phyloP scores from a whole-genome alignment of 30 jellyfish, hydroid and myxozoan species.

The Aurelia sp. region DNA sequence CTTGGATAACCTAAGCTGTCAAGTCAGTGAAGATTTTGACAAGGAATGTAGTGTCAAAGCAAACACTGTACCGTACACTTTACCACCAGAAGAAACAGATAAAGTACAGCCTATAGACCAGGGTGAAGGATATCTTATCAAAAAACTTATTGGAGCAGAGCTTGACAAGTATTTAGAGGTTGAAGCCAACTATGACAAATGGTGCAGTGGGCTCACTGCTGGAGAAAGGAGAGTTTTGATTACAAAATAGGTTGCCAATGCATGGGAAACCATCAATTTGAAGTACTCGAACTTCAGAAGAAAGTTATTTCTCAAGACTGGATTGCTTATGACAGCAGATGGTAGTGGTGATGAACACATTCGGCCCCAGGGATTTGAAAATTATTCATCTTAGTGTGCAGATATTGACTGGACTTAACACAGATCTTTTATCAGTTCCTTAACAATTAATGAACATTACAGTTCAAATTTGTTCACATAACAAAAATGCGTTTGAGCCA shows the following conservation, averaged over 20 bases:
- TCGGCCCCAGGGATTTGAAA: slow-evolving; percentile 29
- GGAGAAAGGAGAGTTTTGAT: background rate
- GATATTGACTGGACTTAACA: too few species aligned
- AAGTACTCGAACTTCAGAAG: slow-evolving; percentile 26
- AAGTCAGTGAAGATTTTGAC: slow-evolving; percentile 24
- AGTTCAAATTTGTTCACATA: background rate
- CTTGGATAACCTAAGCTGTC: too few species aligned
- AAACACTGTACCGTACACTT: slow-evolving; percentile 18
- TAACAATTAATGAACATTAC: background rate
- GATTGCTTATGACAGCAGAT: slow-evolving; percentile 31
- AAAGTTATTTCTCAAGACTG: slow-evolving; percentile 28
- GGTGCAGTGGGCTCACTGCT: slow-evolving; percentile 14
- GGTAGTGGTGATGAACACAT: slow-evolving; percentile 18
- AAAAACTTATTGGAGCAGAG: slow-evolving; percentile 34
- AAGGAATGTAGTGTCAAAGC: slow-evolving; percentile 36
- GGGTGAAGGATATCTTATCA: too few species aligned
- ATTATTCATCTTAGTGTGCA: slow-evolving; percentile 12
- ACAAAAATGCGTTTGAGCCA: too few species aligned
- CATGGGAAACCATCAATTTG: slow-evolving; percentile 15
- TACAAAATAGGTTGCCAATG: too few species aligned
- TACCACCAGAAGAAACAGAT: slow-evolving; percentile 51
- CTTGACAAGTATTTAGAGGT: slow-evolving; percentile 28
- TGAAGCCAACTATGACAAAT: slow-evolving; percentile 12
- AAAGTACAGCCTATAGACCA: slow-evolving; percentile 50
- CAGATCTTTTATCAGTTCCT: background rate